Percentiles rank a stretch among this genome's conserved stretches.
Evolutionary conservation across 2,113 vertebrate genomes (phyloP).

Genomic region (Sigmodon hispidus): DNA sequence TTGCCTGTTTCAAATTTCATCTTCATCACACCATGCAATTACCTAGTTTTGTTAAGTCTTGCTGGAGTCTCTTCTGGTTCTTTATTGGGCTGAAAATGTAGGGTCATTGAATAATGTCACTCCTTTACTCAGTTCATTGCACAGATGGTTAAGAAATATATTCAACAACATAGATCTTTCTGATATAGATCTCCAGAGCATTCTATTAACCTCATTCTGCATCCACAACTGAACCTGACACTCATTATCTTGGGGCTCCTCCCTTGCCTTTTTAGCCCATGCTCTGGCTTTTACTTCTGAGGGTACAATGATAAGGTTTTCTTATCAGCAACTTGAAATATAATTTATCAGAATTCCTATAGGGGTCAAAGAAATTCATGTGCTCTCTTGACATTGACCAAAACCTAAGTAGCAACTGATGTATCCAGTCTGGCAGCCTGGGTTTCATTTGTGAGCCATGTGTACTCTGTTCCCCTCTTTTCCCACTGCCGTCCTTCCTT

Average conservation of each 20-base stretch:
- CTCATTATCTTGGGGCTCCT: constrained; percentile 37
- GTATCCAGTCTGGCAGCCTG: not conserved
- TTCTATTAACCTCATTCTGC: constrained; percentile 68
- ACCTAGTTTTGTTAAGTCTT: constrained; percentile 77
- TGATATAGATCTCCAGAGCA: constrained; percentile 53
- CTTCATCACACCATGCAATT: constrained; percentile 77
- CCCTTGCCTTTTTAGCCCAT: constrained; percentile 48
- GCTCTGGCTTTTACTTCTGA: constrained; percentile 55
- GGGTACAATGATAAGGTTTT: constrained; percentile 56
- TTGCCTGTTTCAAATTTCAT: constrained; percentile 76
- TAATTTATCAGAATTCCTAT: constrained; percentile 50
- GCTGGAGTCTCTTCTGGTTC: constrained; percentile 54
- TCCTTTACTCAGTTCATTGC: constrained; percentile 65
- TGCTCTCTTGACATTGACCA: constrained; percentile 28
- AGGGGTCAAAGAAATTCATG: constrained; percentile 6
- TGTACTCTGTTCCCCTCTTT: not conserved
- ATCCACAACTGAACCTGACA: constrained; percentile 46
- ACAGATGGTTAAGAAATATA: constrained; percentile 75
- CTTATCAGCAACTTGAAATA: constrained; percentile 33
- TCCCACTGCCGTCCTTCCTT: not conserved
- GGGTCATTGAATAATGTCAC: constrained; percentile 65
- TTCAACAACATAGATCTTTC: constrained; percentile 72
- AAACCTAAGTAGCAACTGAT: constrained; percentile 16
- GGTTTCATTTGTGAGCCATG: constrained; percentile 7
- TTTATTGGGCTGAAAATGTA: constrained; percentile 63